Percentiles rank a stretch among this genome's conserved stretches.
Evolutionary conservation across 2,113 vertebrate genomes (phyloP).

Genomic region (Boleophthalmus pectinirostris): DNA sequence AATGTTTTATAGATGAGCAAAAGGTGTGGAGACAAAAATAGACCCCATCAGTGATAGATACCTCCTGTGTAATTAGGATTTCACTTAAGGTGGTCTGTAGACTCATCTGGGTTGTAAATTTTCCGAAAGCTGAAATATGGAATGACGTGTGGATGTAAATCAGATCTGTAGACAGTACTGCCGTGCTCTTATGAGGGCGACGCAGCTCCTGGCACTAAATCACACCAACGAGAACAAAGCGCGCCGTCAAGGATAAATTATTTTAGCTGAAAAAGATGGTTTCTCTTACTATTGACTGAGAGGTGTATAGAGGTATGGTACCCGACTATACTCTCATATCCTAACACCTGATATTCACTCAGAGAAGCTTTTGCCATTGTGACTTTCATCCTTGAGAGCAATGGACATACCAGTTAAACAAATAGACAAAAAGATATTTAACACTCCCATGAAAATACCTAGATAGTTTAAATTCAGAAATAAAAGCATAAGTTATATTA

Average conservation of each 20-base stretch:
- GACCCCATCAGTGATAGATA: not conserved
- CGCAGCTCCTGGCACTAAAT: constrained; percentile 9
- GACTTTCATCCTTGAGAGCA: not conserved
- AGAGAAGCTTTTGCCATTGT: not conserved
- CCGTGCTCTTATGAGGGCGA: not conserved
- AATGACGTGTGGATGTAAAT: constrained; percentile 2
- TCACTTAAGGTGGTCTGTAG: not conserved
- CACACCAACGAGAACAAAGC: not conserved
- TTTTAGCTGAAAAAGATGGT: constrained; percentile 5
- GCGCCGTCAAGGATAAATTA: not conserved
- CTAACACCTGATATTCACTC: not conserved
- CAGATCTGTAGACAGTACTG: constrained; percentile 1
- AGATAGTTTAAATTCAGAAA: too few species aligned
- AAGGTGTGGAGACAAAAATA: not conserved
- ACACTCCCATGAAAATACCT: too few species aligned
- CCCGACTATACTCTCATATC: not conserved
- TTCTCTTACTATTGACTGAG: not conserved
- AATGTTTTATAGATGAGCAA: not conserved
- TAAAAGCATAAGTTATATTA: too few species aligned
- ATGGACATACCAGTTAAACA: not conserved
- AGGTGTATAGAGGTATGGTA: not conserved
- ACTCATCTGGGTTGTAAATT: not conserved
- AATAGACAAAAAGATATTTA: too few species aligned
- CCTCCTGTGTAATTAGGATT: not conserved
- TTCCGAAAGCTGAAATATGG: constrained; percentile 8